Evolutionary conservation across 2,888 invertebrate genomes (phyloP).

Genomic region (Cephus rjabovi): DNA sequence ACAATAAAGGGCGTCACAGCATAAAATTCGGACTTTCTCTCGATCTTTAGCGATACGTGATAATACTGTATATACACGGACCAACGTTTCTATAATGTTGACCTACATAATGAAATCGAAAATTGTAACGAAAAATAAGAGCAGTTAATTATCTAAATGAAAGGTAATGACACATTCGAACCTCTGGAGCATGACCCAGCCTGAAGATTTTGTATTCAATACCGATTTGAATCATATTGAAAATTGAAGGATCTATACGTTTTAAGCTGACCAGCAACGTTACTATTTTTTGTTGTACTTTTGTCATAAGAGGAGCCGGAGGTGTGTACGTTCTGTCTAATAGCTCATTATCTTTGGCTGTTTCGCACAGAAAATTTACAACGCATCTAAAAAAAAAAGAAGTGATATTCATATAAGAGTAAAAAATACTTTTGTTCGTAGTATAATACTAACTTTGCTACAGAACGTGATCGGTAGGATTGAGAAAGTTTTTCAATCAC

Average conservation of each 20-base stretch:
- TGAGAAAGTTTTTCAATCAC: constrained; percentile 38
- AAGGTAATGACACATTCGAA: neutral
- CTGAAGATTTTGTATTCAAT: constrained; percentile 52
- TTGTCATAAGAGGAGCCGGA: constrained; percentile 67
- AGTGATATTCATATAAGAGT: neutral
- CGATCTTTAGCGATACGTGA: constrained; percentile 62
- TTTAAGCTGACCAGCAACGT: constrained; percentile 62
- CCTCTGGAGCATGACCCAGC: constrained; percentile 24
- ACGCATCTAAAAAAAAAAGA: constrained; percentile 41
- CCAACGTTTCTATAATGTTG: constrained; percentile 37
- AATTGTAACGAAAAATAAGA: neutral
- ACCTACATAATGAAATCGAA: constrained; percentile 19
- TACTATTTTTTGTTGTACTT: constrained; percentile 62
- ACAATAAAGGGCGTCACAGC: constrained; percentile 67
- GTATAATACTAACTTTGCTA: constrained; percentile 45
- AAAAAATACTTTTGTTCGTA: neutral
- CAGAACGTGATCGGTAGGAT: constrained; percentile 33
- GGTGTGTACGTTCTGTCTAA: constrained; percentile 62
- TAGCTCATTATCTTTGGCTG: constrained; percentile 40
- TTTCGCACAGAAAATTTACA: constrained; percentile 40
- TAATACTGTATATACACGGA: constrained; percentile 47
- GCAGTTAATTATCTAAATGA: neutral
- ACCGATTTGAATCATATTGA: constrained; percentile 38
- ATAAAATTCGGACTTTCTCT: constrained; percentile 64
- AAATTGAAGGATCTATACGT: constrained; percentile 40